phyloP scores from a whole-genome alignment of 1,140 invertebrate species.

The Cotesia glomerata region DNA sequence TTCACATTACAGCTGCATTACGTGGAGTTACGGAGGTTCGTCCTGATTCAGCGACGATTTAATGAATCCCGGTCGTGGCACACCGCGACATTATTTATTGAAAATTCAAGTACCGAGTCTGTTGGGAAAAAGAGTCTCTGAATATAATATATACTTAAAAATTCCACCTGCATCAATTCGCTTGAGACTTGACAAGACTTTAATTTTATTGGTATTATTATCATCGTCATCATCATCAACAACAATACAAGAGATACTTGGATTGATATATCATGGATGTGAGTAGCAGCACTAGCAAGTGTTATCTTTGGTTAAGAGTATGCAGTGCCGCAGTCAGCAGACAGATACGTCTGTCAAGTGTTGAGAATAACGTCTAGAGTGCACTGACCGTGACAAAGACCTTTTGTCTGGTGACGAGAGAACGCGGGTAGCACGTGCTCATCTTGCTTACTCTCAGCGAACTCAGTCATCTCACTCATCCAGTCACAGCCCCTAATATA shows the following conservation, averaged over 20 bases:
- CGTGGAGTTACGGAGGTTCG: slow-evolving; percentile 27
- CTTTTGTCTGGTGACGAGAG: slow-evolving; percentile 32
- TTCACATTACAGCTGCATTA: slow-evolving; percentile 40
- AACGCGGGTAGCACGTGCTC: slow-evolving; percentile 12
- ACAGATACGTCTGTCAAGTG: slow-evolving; percentile 7
- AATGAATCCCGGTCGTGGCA: slow-evolving; percentile 37
- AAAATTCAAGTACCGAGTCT: neutral
- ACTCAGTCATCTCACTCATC: too few species aligned
- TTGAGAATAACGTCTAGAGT: neutral
- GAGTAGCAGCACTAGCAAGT: too few species aligned
- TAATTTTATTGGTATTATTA: too few species aligned
- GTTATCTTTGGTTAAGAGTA: neutral
- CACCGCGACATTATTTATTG: slow-evolving; percentile 40
- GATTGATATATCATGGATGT: too few species aligned
- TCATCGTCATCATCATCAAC: too few species aligned
- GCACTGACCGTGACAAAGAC: slow-evolving; percentile 33
- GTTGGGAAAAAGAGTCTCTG: too few species aligned
- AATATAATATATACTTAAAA: too few species aligned
- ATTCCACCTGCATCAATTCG: too few species aligned
- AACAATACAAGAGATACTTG: too few species aligned
- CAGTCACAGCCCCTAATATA: too few species aligned
- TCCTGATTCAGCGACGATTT: slow-evolving; percentile 37
- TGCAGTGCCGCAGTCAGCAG: neutral
- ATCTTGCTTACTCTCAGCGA: neutral
- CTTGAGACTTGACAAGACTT: too few species aligned